Base-by-base conservation (phyloP, 2,113 vertebrate genomes). In the Cyprinodon variegatus region DNA sequence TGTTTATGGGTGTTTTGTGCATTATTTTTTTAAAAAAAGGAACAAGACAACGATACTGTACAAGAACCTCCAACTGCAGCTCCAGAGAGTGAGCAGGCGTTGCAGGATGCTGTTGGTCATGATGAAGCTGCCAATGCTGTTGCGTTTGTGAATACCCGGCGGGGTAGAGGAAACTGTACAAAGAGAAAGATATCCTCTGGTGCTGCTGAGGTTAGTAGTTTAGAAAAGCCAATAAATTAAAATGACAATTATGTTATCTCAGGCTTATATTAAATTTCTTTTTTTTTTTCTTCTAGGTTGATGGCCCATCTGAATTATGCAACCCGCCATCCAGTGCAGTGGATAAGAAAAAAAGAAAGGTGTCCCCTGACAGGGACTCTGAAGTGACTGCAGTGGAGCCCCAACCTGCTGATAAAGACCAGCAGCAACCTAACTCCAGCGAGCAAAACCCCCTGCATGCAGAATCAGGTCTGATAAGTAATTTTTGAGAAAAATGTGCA, bases 121-220 rank as follows among this genome's bases (percentile, higher is more conserved):
- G 75, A 90, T 61, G 59, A 76, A 0, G 37, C 29, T 48, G 48
- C 53, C 50, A 48, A 43, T 29, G 1, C 0, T 22, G 37, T 43
- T 13, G 60, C 68, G 20, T 93, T 92, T 75, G 77, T 95, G 68
- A 96, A 94, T 77, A 95, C 94, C 83, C 93, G 83, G 4, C 65
- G 72, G 65, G 91, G 91, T 57, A 94, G 88, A 73, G 77, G 70
- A 12, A 64, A 85, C 64, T 65, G 77, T 68, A 80, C 67, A 22
- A 91, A 90, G 76, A 91, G 89, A 40, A 93, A 86, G 64, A 38
- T 83, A 29, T 29, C 29, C 13, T 61, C 71, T 73, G 85, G 85
- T 59, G 40, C 67, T 59, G 67, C 76, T 59, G 38, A 88, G 90
- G 93, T 93, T 29, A 79, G 12, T 9, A n/a, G 50, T 15, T 5